Evolutionary conservation across 1,140 invertebrate species (phyloP).

Genomic region (Aphelenchoides fujianensis): DNA sequence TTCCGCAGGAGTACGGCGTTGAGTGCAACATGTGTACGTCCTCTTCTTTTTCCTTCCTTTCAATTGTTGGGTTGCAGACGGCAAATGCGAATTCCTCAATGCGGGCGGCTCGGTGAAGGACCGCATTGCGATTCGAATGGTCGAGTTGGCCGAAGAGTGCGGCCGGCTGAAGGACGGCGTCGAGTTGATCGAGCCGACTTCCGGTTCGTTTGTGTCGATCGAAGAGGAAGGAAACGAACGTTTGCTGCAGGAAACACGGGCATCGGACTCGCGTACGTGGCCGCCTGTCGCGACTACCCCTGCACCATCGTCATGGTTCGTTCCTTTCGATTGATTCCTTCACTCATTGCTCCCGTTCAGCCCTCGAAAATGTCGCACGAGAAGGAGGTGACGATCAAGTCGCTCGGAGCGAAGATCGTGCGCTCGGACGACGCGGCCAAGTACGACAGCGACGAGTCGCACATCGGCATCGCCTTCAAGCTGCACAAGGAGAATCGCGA

Average conservation of each 20-base stretch:
- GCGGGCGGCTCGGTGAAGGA: slow-evolving; percentile 97
- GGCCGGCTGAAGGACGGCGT: slow-evolving; percentile 82
- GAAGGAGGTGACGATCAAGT: slow-evolving; percentile 73
- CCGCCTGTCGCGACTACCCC: slow-evolving; percentile 88
- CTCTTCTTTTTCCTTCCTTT: slow-evolving; percentile 17
- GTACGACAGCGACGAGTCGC: slow-evolving; percentile 77
- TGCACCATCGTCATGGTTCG: slow-evolving; percentile 85
- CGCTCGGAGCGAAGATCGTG: slow-evolving; percentile 88
- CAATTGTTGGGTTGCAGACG: slow-evolving; percentile 72
- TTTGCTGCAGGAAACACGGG: slow-evolving; percentile 72
- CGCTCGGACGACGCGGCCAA: slow-evolving; percentile 86
- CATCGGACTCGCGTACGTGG: slow-evolving; percentile 89
- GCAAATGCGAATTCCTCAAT: slow-evolving; percentile 96
- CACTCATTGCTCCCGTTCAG: slow-evolving; percentile 53
- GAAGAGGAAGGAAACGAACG: too few species aligned
- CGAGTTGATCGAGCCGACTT: slow-evolving; percentile 85
- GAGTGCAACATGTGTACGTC: slow-evolving; percentile 91
- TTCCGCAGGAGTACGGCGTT: slow-evolving; percentile 77
- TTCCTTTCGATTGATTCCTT: slow-evolving; percentile 83
- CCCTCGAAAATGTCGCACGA: slow-evolving; percentile 75
- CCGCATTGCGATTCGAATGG: slow-evolving; percentile 87
- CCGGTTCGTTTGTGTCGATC: too few species aligned
- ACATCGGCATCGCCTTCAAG: slow-evolving; percentile 81
- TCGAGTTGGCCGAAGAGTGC: slow-evolving; percentile 84
- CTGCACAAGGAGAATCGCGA: slow-evolving; percentile 80